Percentiles rank a stretch among this genome's conserved stretches.
Conservation (phyloP, 2,113 vertebrate genomes). For the Strix aluco region DNA sequence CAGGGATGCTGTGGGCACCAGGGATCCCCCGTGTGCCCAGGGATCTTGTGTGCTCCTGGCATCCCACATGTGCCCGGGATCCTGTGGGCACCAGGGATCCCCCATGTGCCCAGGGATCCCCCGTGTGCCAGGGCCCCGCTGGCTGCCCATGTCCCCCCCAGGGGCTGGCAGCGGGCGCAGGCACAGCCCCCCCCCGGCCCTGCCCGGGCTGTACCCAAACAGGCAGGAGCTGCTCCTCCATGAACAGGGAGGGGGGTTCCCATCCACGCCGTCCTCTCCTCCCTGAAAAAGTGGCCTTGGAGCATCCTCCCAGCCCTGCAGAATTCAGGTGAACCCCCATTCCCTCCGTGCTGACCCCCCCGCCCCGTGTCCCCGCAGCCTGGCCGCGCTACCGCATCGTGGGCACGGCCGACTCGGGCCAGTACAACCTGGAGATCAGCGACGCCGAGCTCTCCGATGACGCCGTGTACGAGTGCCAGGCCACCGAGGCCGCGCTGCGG, state of each 20-base stretch:
- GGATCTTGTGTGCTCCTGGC: too few relatives aligned
- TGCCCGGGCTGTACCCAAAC: neutral
- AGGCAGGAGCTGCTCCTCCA: neutral
- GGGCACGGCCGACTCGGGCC: conserved; percentile 85
- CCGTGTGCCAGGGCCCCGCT: neutral
- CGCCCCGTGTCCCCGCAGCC: conserved; percentile 67
- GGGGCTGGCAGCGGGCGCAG: neutral
- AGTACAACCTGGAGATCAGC: conserved; percentile 94
- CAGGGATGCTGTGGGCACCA: too few relatives aligned
- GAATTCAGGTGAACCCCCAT: neutral
- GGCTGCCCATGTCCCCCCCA: neutral
- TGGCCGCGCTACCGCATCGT: conserved; percentile 91
- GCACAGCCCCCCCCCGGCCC: neutral
- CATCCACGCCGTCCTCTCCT: neutral
- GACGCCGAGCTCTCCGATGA: conserved; percentile 89
- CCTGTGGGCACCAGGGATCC: too few relatives aligned
- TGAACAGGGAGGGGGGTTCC: neutral
- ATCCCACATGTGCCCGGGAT: too few relatives aligned
- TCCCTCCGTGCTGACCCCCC: neutral
- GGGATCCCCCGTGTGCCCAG: too few relatives aligned
- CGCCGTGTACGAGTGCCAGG: conserved; percentile 94
- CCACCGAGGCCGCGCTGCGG: conserved; percentile 91
- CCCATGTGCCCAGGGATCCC: too few relatives aligned
- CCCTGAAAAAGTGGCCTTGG: neutral
- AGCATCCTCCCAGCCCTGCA: neutral